Evolutionary conservation across 2,888 invertebrate species (phyloP).

Genomic region (Leptogaster cylindrica): DNA sequence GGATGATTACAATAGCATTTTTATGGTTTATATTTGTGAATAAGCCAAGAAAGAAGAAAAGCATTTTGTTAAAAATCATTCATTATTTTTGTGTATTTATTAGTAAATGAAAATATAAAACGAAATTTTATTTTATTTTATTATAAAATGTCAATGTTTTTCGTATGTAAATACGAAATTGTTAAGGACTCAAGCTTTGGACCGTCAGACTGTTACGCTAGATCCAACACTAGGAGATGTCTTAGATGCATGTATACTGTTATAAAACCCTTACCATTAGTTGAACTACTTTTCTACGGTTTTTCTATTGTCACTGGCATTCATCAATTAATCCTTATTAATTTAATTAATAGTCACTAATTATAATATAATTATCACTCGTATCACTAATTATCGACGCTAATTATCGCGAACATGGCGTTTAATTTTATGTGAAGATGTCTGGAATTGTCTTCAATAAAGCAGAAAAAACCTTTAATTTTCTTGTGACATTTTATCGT

Average conservation of each 20-base stretch:
- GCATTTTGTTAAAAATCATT: conserved; percentile 55
- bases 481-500: no score
- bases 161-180: background rate
- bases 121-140: conserved; percentile 1
- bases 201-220: conserved; percentile 31
- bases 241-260: background rate
- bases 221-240: no score
- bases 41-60: conserved; percentile 52
- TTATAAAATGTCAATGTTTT: background rate
- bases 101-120: conserved; percentile 2
- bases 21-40: conserved; percentile 27
- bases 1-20: no score
- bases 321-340: no score
- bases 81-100: conserved; percentile 1
- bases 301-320: no score
- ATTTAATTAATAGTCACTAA: no score
- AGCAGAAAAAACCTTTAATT: no score
- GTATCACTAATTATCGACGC: no score
- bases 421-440: no score
- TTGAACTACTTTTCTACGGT: background rate
- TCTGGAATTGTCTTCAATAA: no score
- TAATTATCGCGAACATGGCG: no score
- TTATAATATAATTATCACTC: no score
- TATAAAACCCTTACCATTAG: conserved; percentile 1
- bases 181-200: conserved; percentile 4